Conservation (phyloP, 2,113 vertebrate species). For the Eulacestoma nigropectus region DNA sequence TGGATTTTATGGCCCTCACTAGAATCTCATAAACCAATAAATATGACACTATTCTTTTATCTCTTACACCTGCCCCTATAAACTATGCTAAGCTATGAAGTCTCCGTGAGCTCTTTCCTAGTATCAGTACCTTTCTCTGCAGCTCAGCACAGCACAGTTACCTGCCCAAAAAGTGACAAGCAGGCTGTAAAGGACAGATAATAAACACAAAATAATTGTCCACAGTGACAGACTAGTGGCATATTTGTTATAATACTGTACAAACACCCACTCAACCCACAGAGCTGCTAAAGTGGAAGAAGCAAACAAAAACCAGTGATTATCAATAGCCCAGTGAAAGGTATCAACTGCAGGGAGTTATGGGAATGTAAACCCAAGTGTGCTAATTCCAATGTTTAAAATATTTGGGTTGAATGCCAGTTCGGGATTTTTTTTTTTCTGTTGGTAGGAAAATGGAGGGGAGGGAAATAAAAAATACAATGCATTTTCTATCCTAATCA, state of each 20-base stretch:
- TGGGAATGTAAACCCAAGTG: background rate
- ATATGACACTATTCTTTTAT: background rate
- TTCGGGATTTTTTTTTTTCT: background rate
- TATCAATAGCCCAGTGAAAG: constrained; percentile 19
- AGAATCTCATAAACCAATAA: background rate
- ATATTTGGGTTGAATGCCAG: background rate
- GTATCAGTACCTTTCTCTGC: background rate
- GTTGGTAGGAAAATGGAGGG: background rate
- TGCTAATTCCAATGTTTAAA: background rate
- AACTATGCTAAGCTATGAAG: background rate
- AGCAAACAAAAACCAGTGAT: constrained; percentile 45
- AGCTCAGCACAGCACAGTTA: background rate
- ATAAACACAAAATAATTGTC: background rate
- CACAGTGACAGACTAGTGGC: background rate
- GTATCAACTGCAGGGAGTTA: background rate
- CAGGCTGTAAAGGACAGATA: background rate
- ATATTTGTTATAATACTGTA: constrained; percentile 39
- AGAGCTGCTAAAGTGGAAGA: constrained; percentile 51
- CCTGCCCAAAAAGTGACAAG: background rate
- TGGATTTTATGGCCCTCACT: background rate
- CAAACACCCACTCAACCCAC: constrained; percentile 30
- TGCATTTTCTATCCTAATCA: background rate
- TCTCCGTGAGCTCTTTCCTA: background rate
- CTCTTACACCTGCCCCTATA: background rate
- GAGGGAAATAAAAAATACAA: background rate